Evolutionary conservation across 2,888 invertebrate genomes (phyloP).

Genomic region (Bellardia bayeri): DNA sequence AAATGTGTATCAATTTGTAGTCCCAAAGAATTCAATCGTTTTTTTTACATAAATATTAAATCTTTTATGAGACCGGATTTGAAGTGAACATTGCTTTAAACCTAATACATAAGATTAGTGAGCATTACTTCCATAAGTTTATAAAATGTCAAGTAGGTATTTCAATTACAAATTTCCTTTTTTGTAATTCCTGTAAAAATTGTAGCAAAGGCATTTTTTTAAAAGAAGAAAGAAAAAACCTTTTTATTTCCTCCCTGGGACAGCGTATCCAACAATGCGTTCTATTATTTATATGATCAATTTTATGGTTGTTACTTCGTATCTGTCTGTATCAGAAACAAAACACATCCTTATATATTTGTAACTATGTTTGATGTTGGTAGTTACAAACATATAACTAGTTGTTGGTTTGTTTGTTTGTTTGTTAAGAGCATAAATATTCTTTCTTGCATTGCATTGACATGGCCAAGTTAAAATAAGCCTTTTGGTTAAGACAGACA

Average conservation of each 20-base stretch:
- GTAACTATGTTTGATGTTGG: slow-evolving; percentile 9
- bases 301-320: slow-evolving; percentile 58
- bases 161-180: slow-evolving; percentile 16
- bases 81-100: too few relatives aligned
- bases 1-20: too few relatives aligned
- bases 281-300: slow-evolving; percentile 53
- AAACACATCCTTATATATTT: slow-evolving; percentile 22
- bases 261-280: slow-evolving; percentile 32
- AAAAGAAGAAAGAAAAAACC: background rate
- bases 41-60: too few relatives aligned
- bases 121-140: too few relatives aligned
- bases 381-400: too few relatives aligned
- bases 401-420: background rate
- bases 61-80: too few relatives aligned
- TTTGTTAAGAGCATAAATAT: slow-evolving; percentile 31
- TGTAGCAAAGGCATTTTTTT: background rate
- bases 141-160: too few relatives aligned
- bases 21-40: too few relatives aligned
- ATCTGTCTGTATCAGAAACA: slow-evolving; percentile 15
- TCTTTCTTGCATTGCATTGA: slow-evolving; percentile 46
- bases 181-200: slow-evolving; percentile 7
- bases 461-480: slow-evolving; percentile 51
- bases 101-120: too few relatives aligned
- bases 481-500: slow-evolving; percentile 42
- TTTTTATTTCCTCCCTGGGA: slow-evolving; percentile 20